Base-by-base conservation (phyloP, 2,888 invertebrate species). In the Endomychus coccineus region DNA sequence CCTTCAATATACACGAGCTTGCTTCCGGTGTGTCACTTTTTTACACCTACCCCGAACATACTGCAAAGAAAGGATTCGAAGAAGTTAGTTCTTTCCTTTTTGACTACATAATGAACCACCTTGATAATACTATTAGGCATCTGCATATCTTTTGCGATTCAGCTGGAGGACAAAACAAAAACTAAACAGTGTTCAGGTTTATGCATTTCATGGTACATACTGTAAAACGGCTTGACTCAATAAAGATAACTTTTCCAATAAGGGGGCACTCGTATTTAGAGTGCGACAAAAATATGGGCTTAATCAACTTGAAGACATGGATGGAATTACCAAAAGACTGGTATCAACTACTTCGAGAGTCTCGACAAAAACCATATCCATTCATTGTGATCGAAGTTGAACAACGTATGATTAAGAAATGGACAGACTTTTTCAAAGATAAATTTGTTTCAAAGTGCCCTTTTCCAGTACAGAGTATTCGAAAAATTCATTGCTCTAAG, bases 111-210 rank as follows among this genome's bases (percentile, higher is more conserved):
- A 31, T 40, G 14, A 46, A 45, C 31, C 17, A 36, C 22, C 38
- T 49, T 34, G 42, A 42, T 29, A 10, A 10, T 5, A n/a, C 23
- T 12, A 39, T 43, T 12, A 27, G 34, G 31, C 30, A 44, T 36
- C 32, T 54, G 30, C 39, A 40, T 39, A 49, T 54, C 28, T 55
- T 54, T 39, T 56, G 53, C 39, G 53, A 54, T 42, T 50, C 50
- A 15, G 50, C 48, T 36, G 47, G 49, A 16, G 52, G 51, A 12
- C 54, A 55, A 39, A 56, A 55, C 40, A 56, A 53, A 40, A 56
- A 56, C 39, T 51, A 42, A 38, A 49, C 49, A 10, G 28, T 53
- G 30, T 47, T 50, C 29, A 40, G 50, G 17, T 52, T 48, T 28
- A 19, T 52, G 13, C 48, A 55, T 42, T 43, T 43, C 30, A 16